Percentiles rank a stretch among this genome's conserved stretches.
These are phyloP conservation scores for Psophia crepitans DNA, from an alignment of 2,113 vertebrate species.

Conservation along the genomic window DNA sequence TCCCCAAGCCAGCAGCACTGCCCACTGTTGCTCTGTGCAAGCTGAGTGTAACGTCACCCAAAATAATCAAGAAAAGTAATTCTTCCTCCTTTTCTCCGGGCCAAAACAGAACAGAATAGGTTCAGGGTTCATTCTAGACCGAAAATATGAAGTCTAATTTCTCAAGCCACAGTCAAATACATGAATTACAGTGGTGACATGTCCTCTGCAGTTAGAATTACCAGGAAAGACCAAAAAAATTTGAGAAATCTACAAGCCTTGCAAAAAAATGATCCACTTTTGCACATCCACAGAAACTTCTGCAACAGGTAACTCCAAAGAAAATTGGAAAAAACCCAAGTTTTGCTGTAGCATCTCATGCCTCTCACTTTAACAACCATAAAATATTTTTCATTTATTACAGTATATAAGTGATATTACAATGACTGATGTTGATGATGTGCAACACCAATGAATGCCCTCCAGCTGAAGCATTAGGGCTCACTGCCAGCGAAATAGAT, in stretches of 20 bases:
- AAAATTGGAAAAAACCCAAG: too few relatives aligned
- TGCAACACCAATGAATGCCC: background rate
- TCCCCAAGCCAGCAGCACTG: background rate
- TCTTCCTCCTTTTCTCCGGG: background rate
- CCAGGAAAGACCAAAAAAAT: background rate
- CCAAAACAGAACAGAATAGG: background rate
- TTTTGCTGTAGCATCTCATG: background rate
- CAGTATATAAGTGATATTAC: background rate
- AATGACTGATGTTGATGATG: background rate
- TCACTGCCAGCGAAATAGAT: background rate
- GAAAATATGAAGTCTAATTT: background rate
- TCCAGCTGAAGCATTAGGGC: conserved; percentile 24
- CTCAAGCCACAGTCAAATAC: background rate
- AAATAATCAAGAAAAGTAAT: background rate
- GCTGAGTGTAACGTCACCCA: background rate
- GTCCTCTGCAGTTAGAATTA: background rate
- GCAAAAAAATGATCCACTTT: background rate
- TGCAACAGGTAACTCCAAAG: background rate
- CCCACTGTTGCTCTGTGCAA: background rate
- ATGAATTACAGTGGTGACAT: background rate
- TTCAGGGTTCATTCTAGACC: background rate
- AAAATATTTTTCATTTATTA: background rate
- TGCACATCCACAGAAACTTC: background rate
- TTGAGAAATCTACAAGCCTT: background rate
- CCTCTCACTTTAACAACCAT: background rate